Conservation (phyloP, 2,797 vertebrate species). For the Epinephelus coioides region DNA sequence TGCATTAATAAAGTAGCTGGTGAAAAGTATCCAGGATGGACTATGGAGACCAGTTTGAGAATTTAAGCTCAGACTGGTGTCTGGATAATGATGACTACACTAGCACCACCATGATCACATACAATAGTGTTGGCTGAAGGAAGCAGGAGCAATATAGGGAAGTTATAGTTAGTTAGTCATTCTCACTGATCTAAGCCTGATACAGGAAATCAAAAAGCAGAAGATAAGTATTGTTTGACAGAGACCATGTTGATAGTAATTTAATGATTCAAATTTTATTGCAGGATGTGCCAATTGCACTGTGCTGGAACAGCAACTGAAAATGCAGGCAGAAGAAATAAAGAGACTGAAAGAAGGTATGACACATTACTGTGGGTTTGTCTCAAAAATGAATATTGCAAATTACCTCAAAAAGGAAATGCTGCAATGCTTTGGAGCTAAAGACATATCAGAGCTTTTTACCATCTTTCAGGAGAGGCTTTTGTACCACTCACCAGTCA, state of each 20-base stretch:
- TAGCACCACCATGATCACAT: neutral
- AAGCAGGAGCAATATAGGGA: neutral
- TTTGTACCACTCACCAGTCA: neutral
- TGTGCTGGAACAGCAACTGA: conserved; percentile 53
- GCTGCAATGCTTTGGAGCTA: neutral
- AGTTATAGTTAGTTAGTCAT: neutral
- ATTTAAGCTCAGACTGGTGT: neutral
- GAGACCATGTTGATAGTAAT: neutral
- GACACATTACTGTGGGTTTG: neutral
- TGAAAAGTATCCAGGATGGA: neutral
- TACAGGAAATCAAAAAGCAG: neutral
- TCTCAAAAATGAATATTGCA: neutral
- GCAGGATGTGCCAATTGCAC: conserved; percentile 73
- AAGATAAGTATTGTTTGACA: neutral
- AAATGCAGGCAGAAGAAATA: conserved; percentile 54
- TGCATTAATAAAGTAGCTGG: neutral
- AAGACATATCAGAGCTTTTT: neutral
- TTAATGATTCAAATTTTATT: conserved; percentile 26
- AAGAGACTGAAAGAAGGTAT: conserved; percentile 73
- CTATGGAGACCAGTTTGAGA: neutral
- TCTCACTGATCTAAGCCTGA: neutral
- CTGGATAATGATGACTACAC: neutral
- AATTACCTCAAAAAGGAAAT: neutral
- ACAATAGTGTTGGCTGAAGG: neutral
- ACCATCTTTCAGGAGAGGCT: neutral